These are phyloP conservation scores for Nomada ruficornis DNA, from an alignment of 2,888 invertebrate species.

Conservation along the genomic window DNA sequence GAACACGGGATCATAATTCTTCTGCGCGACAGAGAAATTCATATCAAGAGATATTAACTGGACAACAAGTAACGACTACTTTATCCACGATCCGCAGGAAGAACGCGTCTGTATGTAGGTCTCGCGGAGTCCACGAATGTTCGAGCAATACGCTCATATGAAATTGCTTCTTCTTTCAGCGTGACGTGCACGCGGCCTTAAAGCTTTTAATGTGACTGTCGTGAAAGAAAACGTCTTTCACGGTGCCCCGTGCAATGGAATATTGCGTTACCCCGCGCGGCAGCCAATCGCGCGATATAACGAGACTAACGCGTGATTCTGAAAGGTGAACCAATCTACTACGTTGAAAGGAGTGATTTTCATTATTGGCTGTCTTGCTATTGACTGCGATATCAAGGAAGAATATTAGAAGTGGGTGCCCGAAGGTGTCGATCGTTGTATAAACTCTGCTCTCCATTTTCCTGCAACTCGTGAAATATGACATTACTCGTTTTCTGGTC, in stretches of 20 bases:
- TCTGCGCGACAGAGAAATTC: too few species aligned
- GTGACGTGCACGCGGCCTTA: neutral
- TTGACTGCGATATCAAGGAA: neutral
- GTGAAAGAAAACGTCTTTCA: constrained; percentile 16
- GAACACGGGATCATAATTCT: too few species aligned
- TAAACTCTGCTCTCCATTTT: constrained; percentile 16
- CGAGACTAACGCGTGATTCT: constrained; percentile 33
- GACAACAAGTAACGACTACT: too few species aligned
- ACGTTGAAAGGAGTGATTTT: constrained; percentile 38
- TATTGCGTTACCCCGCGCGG: constrained; percentile 30
- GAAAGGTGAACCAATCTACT: constrained; percentile 39
- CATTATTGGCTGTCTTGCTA: constrained; percentile 26
- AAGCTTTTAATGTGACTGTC: constrained; percentile 29
- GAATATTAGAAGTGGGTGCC: constrained; percentile 24
- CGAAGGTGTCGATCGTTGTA: constrained; percentile 20
- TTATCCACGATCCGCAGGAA: too few species aligned
- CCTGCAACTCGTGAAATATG: neutral
- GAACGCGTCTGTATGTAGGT: too few species aligned
- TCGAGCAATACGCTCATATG: constrained; percentile 2
- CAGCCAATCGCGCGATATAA: constrained; percentile 24
- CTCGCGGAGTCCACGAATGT: neutral
- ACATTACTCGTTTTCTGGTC: neutral
- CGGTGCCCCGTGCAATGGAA: constrained; percentile 26
- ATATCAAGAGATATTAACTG: too few species aligned
- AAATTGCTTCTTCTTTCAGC: constrained; percentile 24